These are phyloP conservation scores for Parnassius smintheus DNA, from an alignment of 2,888 invertebrate species.

Conservation along the genomic window DNA sequence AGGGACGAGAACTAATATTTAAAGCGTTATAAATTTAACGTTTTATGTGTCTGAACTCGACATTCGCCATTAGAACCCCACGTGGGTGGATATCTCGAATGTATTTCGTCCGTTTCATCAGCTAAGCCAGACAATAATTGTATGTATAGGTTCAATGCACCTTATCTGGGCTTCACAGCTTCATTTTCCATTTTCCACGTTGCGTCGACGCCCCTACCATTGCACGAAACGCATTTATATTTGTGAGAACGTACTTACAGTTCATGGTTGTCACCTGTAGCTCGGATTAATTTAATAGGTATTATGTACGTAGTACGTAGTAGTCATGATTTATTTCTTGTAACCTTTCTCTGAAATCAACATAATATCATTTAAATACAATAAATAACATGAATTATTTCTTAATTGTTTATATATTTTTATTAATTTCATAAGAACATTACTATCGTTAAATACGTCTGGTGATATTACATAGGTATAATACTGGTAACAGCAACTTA, in stretches of 20 bases:
- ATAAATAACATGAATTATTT: too few species aligned
- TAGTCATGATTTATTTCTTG: too few species aligned
- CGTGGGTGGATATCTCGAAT: slow-evolving; percentile 20
- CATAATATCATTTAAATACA: too few species aligned
- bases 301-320: background rate
- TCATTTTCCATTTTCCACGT: slow-evolving; percentile 67
- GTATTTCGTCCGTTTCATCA: slow-evolving; percentile 41
- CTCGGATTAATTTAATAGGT: slow-evolving; percentile 7
- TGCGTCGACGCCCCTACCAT: slow-evolving; percentile 38
- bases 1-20: slow-evolving; percentile 6
- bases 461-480: too few species aligned
- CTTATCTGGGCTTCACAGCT: slow-evolving; percentile 52
- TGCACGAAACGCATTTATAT: slow-evolving; percentile 24
- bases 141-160: slow-evolving; percentile 59
- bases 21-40: slow-evolving; percentile 17
- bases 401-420: too few species aligned
- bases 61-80: slow-evolving; percentile 15
- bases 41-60: slow-evolving; percentile 16
- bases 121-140: slow-evolving; percentile 43
- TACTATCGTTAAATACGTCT: too few species aligned
- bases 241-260: slow-evolving; percentile 23
- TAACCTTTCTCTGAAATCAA: too few species aligned
- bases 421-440: too few species aligned
- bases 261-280: slow-evolving; percentile 1
- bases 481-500: too few species aligned